Conservation (phyloP, 2,888 invertebrate species). For the Caenorhabditis sp. region DNA sequence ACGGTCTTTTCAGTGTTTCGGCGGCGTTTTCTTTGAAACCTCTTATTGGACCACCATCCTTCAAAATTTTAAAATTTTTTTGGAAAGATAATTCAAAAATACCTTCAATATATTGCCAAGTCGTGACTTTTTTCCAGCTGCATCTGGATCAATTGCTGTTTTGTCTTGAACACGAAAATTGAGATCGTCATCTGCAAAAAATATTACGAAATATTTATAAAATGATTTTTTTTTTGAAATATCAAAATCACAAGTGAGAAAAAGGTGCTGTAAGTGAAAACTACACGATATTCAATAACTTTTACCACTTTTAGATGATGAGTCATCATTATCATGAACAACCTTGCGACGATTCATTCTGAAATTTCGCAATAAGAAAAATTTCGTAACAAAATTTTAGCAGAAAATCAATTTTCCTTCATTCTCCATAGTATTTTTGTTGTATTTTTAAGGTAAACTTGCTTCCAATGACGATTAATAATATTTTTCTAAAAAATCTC, state of each 20-base stretch:
- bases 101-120: constrained; percentile 35
- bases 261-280: background rate
- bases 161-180: constrained; percentile 54
- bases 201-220: too few relatives aligned
- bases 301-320: constrained; percentile 2
- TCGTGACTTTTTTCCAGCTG: constrained; percentile 27
- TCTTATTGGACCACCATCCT: constrained; percentile 38
- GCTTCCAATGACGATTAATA: background rate
- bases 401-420: background rate
- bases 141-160: constrained; percentile 25
- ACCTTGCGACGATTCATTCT: constrained; percentile 11
- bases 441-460: background rate
- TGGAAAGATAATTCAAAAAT: background rate
- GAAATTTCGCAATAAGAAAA: background rate
- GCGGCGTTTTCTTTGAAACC: constrained; percentile 31
- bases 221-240: too few relatives aligned
- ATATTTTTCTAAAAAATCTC: background rate
- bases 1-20: constrained; percentile 60
- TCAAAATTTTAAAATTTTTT: background rate
- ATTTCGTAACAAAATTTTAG: background rate
- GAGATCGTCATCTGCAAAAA: constrained; percentile 44
- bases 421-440: background rate
- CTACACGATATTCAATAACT: background rate
- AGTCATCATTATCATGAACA: constrained; percentile 4
- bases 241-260: background rate